Evolutionary conservation across 2,797 vertebrate genomes (phyloP), one percentile per base, ranked within the genome.

Genomic region (Diplodus sargus): DNA sequence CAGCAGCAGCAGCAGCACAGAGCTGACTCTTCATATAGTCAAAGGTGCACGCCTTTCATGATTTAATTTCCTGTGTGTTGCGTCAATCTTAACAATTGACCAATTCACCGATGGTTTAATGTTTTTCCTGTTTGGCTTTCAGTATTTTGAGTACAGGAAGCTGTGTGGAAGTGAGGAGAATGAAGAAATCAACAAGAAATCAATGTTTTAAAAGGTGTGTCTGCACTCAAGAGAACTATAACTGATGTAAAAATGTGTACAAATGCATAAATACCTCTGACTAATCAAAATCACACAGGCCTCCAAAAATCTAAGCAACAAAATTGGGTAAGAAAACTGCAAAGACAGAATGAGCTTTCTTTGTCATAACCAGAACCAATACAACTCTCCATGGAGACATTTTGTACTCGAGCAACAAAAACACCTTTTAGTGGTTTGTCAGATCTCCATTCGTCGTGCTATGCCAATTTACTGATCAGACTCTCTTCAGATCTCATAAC

Each of bases 1-100:
- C 83, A 87, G 83, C 77, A 58, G 82, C 65, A 79, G 60, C 83
- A 87, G 83, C 77, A 58, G 82, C 65, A 79, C 58, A 67, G 62
- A 82, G 66, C 70, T 13, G 69, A 70, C 76, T 82, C 82, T 70
- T 82, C 65, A 85, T 58, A 63, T 76, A 78, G 59, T 42, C 68
- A 62, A 79, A 78, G 25, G 53, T 71, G 43, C 12, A 60, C 39
- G 47, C 48, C 25, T 57, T 64, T 73, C 58, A 34, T 79, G 60
- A 77, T 78, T 76, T 77, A 28, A 84, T 83, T 79, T 88, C 85
- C 81, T 84, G 79, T 70, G 16, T 69, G 42, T 73, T 54, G 12
- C 51, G 25, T 70, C 51, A 58, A 72, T 58, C 18, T 74, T 69
- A 45, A 58, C 25, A 73, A 76, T 13, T 42, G 22, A 61, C 39